Base-by-base conservation (phyloP, 2,113 vertebrate species). In the Puntigrus tetrazona region DNA sequence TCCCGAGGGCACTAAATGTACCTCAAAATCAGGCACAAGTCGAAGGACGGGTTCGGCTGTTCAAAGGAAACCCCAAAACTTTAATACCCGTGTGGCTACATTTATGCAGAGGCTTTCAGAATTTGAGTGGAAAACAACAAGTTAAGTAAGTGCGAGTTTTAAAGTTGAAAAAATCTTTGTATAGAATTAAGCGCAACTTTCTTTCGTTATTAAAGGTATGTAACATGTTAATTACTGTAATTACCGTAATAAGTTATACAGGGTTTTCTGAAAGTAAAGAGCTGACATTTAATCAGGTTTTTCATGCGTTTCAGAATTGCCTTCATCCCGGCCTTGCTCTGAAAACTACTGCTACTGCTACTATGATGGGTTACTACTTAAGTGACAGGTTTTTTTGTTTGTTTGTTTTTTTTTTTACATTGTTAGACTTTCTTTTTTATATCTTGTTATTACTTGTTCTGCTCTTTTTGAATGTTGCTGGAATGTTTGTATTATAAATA, bases 31-130 rank as follows among this genome's bases (percentile, higher is more conserved):
- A 11, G 57, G 78, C 20, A 80, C 78, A 43, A 80, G 78, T 8
- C 78, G 59, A 13, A 80, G 57, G 36, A 80, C 78, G 0, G 78
- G 78, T 11, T 6, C 78, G 10, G 25, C 59, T 45, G 78, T 80
- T 14, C 57, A 45, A 31, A 80, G 78, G 25, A 80, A 80, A 61
- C 6, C 57, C 4, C 78, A 80, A 31, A 63, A 29, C 78, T 63
- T 80, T 8, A 80, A 80, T 45, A 43, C 36, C 9, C 78, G 57
- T 3, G 78, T 80, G 25, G 55, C 57, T 45, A 63, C 78, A 31
- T 80, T 80, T 22, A 43, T 80, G 78, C 57, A 80, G 59, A 63
- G 77, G 38, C 78, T 80, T 27, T 63, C 57, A 41, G 78, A 80
- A 65, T 80, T 80, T 31, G 78, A 80, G 41, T 80, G 55, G 78